Evolutionary conservation across 2,888 invertebrate genomes (phyloP), one percentile per base, ranked within the genome.

Genomic region (Protonemura montana): DNA sequence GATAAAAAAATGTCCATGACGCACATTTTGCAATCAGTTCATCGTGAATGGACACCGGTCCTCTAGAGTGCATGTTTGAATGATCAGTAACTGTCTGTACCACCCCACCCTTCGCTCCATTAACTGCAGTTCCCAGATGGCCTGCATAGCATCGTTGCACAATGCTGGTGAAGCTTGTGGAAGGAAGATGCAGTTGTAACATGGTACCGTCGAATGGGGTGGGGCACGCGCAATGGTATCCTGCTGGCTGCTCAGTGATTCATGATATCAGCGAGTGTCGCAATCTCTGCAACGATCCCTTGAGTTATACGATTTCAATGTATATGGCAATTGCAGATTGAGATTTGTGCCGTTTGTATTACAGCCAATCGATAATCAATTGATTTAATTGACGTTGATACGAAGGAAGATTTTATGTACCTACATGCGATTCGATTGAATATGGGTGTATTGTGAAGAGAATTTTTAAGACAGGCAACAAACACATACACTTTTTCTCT

Each of bases 321-420:
- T 59, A 59, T 59, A 59, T 59, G 59, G 59, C 21, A 59, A 59
- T 16, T 59, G 59, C 59, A 59, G 2, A 59, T 59, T 59, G 59
- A 10, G 59, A 59, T 59, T 59, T 21, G 21, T 21, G 1, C 16
- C 13, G 59, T 3, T 59, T 21, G 59, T 59, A 59, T 59, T 59
- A 59, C 59, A 59, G 21, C 6, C 59, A 59, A 59, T 59, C 59
- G 59, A 13, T 41, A 41, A 41, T 41, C 41, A 41, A 41, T 59
- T 59, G 59, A 59, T 59, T 59, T 59, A 59, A 59, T 59, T 59
- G 59, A 59, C 59, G 13, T 59, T 59, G 59, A 59, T 59, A 59
- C 59, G 13, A 59, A 13, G 21, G 59, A 59, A 59, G 59, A 59
- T 10, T 59, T 59, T 59, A 59, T 59, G 1, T 59, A 21, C 59